Evolutionary conservation across 2,113 vertebrate genomes (phyloP).

Genomic region (Spheniscus mendiculus): DNA sequence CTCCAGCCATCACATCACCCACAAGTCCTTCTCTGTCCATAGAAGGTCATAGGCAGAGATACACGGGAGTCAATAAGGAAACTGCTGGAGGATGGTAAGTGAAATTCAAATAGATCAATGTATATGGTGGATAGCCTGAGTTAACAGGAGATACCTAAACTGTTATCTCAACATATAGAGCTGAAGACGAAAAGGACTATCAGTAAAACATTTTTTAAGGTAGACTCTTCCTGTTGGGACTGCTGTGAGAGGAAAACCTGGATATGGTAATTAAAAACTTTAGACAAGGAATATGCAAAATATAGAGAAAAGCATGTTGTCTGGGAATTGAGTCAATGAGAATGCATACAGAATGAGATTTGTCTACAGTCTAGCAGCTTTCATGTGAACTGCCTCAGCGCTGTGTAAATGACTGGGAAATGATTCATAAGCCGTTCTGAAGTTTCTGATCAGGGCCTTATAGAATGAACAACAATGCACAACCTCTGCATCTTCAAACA

Average conservation of each 20-base stretch:
- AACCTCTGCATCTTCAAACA: neutral
- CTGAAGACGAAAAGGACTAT: neutral
- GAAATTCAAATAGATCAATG: neutral
- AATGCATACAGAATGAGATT: neutral
- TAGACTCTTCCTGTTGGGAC: neutral
- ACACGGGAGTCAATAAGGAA: neutral
- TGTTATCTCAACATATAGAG: neutral
- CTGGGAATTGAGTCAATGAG: neutral
- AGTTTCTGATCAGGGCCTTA: neutral
- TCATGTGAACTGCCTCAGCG: neutral
- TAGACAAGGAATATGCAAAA: neutral
- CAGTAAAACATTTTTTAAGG: neutral
- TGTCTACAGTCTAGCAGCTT: neutral
- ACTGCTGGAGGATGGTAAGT: neutral
- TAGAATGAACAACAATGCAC: neutral
- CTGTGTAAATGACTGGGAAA: neutral
- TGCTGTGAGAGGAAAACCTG: neutral
- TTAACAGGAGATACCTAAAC: neutral
- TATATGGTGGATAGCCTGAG: no score
- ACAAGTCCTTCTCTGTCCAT: no score
- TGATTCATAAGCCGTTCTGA: neutral
- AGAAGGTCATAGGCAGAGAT: neutral
- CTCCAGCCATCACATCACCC: no score
- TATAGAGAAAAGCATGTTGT: neutral
- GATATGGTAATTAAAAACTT: neutral